Percentiles rank a stretch among this genome's conserved stretches.
Evolutionary conservation across 2,888 invertebrate species (phyloP).

Genomic region (Theristus sp.): DNA sequence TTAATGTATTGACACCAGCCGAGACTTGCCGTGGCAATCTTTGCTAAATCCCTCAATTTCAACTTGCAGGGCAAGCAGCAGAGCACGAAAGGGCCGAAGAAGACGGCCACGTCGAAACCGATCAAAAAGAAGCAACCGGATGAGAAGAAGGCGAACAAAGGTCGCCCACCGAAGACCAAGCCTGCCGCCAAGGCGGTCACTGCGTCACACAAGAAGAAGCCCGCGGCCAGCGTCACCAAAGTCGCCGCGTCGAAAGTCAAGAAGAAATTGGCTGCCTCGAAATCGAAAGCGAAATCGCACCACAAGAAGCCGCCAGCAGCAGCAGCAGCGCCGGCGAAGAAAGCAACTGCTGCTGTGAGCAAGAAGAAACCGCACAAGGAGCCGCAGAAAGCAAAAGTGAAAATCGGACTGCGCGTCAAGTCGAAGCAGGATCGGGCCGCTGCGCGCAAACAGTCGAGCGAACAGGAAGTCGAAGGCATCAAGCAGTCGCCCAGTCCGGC

Average conservation of each 20-base stretch:
- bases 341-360: background rate
- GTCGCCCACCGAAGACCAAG: background rate
- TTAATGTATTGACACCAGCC: no score
- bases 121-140: background rate
- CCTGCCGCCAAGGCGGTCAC: background rate
- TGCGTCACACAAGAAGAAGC: background rate
- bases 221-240: background rate
- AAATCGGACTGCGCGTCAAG: background rate
- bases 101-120: no score
- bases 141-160: background rate
- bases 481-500: no score
- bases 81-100: no score
- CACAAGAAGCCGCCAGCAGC: background rate
- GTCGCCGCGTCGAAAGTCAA: background rate
- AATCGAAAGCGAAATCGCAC: background rate
- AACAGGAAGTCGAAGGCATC: background rate
- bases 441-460: background rate
- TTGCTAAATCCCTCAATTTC: no score
- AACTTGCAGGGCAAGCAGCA: no score
- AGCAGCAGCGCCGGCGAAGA: background rate
- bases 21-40: no score
- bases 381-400: no score
- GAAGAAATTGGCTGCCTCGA: no score
- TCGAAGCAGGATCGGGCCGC: background rate
- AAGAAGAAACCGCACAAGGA: no score